Base-by-base conservation (phyloP, 1,140 invertebrate species). In the Polyergus mexicanus region DNA sequence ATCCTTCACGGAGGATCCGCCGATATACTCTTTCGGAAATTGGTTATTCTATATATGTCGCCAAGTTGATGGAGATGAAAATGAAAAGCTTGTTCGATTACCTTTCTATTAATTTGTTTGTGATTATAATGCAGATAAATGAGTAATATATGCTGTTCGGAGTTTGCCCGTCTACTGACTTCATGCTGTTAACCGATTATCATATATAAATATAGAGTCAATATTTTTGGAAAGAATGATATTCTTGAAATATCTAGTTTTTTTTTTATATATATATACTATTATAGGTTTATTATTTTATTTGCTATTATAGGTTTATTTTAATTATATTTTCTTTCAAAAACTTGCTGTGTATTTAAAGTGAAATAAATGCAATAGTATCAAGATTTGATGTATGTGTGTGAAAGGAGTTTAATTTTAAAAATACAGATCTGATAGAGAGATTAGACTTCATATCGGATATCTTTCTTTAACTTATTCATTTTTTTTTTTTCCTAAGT, bases 11-110 rank as follows among this genome's bases (percentile, higher is more conserved):
- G 32, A 10, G 28, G 19, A 22, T 41, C 25, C 16, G 1, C n/a
- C 51, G 35, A 77, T 47, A 77, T 47, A 44, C 32, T 44, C 32
- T 44, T 76, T 65, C 19, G 25, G 58, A 32, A 32, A 32, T 32
- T 32, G 32, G 32, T 4, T 51, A 51, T 51, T 13, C 8, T 19
- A n/a, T 2, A 25, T 44, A n/a, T 13, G 25, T 35, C 28, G 28
- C 16, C 13, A 68, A 54, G 35, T 41, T 51, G 19, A 65, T 44
- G 19, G 19, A n/a, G n/a, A 60, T 0, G 2, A 2, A 38, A 22
- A 22, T 28, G 13, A 22, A 47, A 51, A 28, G 4, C 13, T 16
- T 19, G 32, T 58, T 28, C 4, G n/a, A 28, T 77, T 8, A 44
- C 60, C 54, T 32, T 65, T n/a, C 25, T 28, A 28, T 32, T 16